These are phyloP conservation scores for Lathamus discolor DNA, from an alignment of 2,113 vertebrate species.

Conservation along the genomic window DNA sequence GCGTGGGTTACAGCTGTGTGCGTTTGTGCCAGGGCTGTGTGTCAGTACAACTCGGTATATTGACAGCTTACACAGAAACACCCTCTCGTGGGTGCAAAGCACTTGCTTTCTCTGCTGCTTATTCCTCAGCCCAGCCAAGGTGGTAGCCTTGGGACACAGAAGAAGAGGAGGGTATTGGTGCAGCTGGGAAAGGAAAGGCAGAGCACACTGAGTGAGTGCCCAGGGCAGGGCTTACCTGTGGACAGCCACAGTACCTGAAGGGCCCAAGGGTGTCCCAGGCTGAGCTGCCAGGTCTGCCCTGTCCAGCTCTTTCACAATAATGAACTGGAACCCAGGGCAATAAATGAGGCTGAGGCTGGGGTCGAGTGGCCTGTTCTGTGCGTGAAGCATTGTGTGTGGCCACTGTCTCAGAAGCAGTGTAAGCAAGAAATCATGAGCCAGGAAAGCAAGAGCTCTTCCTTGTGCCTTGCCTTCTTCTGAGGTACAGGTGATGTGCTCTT, in stretches of 20 bases:
- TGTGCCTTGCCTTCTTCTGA: not conserved
- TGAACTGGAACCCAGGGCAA: not conserved
- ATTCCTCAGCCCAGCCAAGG: not conserved
- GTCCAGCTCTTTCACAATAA: not conserved
- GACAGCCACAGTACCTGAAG: fast-evolving
- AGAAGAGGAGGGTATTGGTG: not conserved
- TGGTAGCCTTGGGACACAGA: not conserved
- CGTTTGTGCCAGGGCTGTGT: not conserved
- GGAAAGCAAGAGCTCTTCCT: not conserved
- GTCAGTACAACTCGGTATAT: too few relatives aligned
- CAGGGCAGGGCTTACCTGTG: fast-evolving
- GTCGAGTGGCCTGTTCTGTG: not conserved
- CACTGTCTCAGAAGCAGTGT: not conserved
- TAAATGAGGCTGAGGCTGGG: not conserved
- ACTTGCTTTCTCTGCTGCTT: not conserved
- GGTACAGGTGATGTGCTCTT: not conserved
- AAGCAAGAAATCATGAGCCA: not conserved
- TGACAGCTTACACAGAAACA: not conserved
- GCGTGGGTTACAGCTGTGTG: not conserved
- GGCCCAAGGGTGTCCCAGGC: not conserved
- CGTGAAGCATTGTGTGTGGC: not conserved
- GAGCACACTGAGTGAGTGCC: fast-evolving
- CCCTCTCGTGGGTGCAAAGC: not conserved
- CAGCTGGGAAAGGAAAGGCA: not conserved
- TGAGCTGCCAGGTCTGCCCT: not conserved